Base-by-base conservation (phyloP, 1,140 invertebrate species). In the Atta texana region DNA sequence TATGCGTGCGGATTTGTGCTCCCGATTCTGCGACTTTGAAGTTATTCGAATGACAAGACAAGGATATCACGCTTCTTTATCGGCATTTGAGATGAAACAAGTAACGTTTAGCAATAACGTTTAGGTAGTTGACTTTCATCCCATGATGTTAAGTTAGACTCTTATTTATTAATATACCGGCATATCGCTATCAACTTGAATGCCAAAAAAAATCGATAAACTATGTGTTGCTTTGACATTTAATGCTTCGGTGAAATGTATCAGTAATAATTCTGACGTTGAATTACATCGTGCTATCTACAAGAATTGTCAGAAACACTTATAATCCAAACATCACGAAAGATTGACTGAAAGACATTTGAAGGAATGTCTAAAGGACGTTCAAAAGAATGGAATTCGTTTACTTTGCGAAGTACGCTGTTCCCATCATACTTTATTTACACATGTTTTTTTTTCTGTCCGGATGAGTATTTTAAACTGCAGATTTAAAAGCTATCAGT, bases 171-270 rank as follows among this genome's bases (percentile, higher is more conserved):
- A 57, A 81, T 71, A 39, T 18, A 71, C 21, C 4, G 14, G 14
- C 24, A 21, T 31, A 80, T 80, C 14, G 61, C 14, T 55, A 80
- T 68, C 28, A 55, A 14, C 64, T 59, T 71, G 66, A 81, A 81
- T 68, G 14, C 51, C 28, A 28, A 61, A 64, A 39, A 31, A 71
- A 81, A 81, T 16, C 16, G 14, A 10, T 71, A 81, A 68, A 68
- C 24, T 78, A 68, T 28, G 21, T 34, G 34, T 8, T 31, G 7
- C 21, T 44, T 57, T 59, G 51, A 71, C n/a, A 39, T 57, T 81
- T 57, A 44, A 57, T 14, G 49, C 18, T 44, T 28, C 10, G 64
- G 4, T 81, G n/a, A 71, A 57, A 81, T 34, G 5, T 81, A 61
- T 57, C 21, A 59, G 39, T 57, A 55, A 69, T 81, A 68, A 51